Evolutionary conservation across 2,113 vertebrate species (phyloP).

Genomic region (Formicarius rufipectus): DNA sequence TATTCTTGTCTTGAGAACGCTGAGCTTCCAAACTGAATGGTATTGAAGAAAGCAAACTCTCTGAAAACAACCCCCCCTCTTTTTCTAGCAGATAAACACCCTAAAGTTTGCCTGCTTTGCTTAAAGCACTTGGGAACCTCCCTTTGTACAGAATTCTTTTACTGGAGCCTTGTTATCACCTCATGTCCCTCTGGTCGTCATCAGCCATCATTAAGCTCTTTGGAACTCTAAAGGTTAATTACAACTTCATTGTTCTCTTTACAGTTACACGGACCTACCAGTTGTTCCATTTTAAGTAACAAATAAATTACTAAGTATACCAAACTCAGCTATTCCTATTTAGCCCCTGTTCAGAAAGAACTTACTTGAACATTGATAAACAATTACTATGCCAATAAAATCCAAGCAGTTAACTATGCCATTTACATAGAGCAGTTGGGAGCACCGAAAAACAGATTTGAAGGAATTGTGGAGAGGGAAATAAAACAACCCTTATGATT

Average conservation of each 20-base stretch:
- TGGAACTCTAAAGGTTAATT: constrained; percentile 17
- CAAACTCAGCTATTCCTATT: background rate
- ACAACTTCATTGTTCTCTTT: background rate
- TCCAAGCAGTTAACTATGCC: background rate
- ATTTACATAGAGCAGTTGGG: background rate
- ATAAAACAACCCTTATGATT: background rate
- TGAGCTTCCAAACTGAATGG: background rate
- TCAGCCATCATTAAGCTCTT: background rate
- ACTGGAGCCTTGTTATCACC: background rate
- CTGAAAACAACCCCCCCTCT: background rate
- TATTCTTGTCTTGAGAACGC: background rate
- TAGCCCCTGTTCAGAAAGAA: background rate
- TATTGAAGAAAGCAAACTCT: background rate
- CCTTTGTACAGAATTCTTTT: background rate
- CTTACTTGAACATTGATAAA: background rate
- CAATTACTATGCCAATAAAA: background rate
- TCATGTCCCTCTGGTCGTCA: background rate
- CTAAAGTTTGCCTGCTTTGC: background rate
- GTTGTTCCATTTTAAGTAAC: background rate
- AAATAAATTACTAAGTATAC: background rate
- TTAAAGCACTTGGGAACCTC: background rate
- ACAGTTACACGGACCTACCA: background rate
- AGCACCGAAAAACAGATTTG: background rate
- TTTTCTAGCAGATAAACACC: background rate
- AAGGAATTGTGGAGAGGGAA: background rate